Evolutionary conservation across 2,888 invertebrate genomes (phyloP).

Genomic region (Alcis repandata): DNA sequence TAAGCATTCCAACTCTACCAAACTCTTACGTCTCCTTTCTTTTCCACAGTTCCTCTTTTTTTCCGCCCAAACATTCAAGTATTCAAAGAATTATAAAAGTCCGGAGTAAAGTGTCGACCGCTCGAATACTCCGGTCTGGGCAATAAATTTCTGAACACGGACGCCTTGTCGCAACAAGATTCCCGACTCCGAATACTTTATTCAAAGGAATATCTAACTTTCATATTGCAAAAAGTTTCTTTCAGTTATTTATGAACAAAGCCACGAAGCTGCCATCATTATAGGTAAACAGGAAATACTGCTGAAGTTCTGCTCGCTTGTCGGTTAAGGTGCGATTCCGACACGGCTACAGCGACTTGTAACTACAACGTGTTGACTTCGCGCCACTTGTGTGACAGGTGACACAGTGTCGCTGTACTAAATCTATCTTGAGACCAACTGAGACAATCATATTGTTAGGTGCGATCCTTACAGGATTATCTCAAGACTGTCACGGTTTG

Average conservation of each 20-base stretch:
- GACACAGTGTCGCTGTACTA: too few species aligned
- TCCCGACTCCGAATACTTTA: conserved; percentile 21
- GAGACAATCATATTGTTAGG: too few species aligned
- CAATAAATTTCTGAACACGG: conserved; percentile 29
- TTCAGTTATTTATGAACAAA: conserved; percentile 17
- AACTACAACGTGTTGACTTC: too few species aligned
- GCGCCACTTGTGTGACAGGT: too few species aligned
- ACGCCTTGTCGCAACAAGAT: conserved; percentile 25
- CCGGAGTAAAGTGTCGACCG: conserved; percentile 9
- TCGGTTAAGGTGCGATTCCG: background rate
- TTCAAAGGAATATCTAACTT: conserved; percentile 34
- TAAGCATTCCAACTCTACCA: too few species aligned
- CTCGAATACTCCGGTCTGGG: conserved; percentile 5
- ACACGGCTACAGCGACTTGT: background rate
- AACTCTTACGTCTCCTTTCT: too few species aligned
- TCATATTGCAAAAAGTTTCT: conserved; percentile 26
- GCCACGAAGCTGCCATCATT: conserved; percentile 8
- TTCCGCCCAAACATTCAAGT: background rate
- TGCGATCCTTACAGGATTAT: too few species aligned
- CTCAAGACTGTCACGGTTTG: too few species aligned
- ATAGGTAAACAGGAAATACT: conserved; percentile 13
- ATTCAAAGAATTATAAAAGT: conserved; percentile 22
- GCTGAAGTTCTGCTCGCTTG: background rate
- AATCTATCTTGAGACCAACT: too few species aligned
- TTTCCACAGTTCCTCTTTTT: background rate